Evolutionary conservation across 2,113 vertebrate genomes (phyloP).

Genomic region (Corvus hawaiiensis): DNA sequence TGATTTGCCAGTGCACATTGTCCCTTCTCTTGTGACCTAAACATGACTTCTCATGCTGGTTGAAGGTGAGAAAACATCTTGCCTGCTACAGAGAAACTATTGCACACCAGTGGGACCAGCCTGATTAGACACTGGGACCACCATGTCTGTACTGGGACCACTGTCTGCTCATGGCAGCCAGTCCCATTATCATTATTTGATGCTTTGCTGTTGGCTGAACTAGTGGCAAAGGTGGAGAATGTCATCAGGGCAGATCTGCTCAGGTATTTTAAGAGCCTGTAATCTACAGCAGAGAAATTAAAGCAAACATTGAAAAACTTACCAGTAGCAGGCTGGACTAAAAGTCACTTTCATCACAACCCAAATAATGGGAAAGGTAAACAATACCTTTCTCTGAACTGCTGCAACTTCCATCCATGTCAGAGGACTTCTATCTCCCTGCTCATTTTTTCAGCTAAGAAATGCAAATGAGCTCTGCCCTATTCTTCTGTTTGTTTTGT

Average conservation of each 20-base stretch:
- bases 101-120: background rate
- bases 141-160: background rate
- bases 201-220: background rate
- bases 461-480: conserved; percentile 37
- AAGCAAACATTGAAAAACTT: background rate
- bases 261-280: background rate
- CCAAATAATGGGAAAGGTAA: background rate
- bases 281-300: background rate
- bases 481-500: conserved; percentile 47
- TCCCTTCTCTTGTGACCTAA: background rate
- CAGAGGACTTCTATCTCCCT: background rate
- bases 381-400: background rate
- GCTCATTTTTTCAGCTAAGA: background rate
- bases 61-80: background rate
- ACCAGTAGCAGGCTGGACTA: background rate
- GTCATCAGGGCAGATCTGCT: background rate
- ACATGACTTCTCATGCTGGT: background rate
- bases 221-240: background rate
- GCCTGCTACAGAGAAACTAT: background rate
- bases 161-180: background rate
- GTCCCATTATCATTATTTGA: background rate
- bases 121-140: background rate
- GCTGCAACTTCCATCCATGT: background rate
- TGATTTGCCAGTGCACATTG: background rate
- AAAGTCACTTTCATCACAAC: background rate